These are phyloP conservation scores for Hybos culiciformis DNA, from an alignment of 2,888 invertebrate genomes.

Conservation along the genomic window DNA sequence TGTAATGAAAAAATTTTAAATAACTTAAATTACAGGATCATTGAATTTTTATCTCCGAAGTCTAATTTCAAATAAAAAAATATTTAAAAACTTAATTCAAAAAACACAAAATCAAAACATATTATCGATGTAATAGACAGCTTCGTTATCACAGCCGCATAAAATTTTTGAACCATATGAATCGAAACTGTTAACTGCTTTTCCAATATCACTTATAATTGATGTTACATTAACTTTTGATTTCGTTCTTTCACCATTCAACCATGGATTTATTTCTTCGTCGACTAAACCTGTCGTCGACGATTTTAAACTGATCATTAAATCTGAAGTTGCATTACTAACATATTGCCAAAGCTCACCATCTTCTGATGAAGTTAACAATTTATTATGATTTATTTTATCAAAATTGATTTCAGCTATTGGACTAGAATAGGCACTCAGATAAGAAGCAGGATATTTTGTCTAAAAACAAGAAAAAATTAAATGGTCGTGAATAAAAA, in stretches of 20 bases:
- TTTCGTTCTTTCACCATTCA: conserved; percentile 54
- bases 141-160: conserved; percentile 81
- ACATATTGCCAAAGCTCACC: conserved; percentile 90
- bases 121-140: conserved; percentile 65
- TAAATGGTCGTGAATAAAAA: no score
- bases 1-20: no score
- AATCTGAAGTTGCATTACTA: conserved; percentile 35
- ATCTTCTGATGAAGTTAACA: conserved; percentile 64
- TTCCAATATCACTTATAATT: conserved; percentile 57
- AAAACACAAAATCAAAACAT: conserved; percentile 25
- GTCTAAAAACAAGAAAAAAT: no score
- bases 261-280: conserved; percentile 42
- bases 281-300: conserved; percentile 13
- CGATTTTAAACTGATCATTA: conserved; percentile 10
- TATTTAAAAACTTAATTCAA: no score
- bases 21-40: no score
- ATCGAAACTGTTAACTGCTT: conserved; percentile 71
- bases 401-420: conserved; percentile 83
- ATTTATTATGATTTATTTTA: conserved; percentile 67
- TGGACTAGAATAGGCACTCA: conserved; percentile 60
- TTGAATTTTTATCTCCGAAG: no score
- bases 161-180: conserved; percentile 59
- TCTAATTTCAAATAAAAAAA: no score
- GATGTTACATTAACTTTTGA: conserved; percentile 43
- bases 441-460: conserved; percentile 64